Percentiles rank a stretch among this genome's conserved stretches.
Evolutionary conservation across 1,140 invertebrate genomes (phyloP).

Genomic region (Triops longicaudatus): DNA sequence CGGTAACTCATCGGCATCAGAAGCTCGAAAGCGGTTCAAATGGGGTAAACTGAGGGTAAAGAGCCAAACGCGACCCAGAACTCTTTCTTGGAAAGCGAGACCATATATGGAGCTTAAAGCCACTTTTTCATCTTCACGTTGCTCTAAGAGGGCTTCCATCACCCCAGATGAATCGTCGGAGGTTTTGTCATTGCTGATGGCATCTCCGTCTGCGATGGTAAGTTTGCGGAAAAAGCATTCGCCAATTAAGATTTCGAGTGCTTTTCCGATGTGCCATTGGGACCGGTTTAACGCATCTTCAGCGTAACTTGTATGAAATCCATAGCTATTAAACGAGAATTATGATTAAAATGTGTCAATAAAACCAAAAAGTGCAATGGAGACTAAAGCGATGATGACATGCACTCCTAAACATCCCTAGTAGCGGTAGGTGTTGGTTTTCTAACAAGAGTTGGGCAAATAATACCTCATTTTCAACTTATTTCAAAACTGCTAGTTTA

Average conservation of each 20-base stretch:
- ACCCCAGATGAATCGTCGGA: neutral
- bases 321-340: slow-evolving; percentile 46
- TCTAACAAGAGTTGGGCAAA: too few species aligned
- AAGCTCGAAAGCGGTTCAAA: slow-evolving; percentile 24
- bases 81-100: slow-evolving; percentile 53
- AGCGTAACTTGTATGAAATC: slow-evolving; percentile 62
- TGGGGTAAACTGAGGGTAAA: slow-evolving; percentile 38
- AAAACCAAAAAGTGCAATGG: neutral
- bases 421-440: too few species aligned
- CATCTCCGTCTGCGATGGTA: slow-evolving; percentile 31
- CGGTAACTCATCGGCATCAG: slow-evolving; percentile 57
- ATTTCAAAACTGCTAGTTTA: too few species aligned
- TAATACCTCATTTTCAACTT: too few species aligned
- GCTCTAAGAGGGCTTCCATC: slow-evolving; percentile 43
- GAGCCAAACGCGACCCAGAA: slow-evolving; percentile 54
- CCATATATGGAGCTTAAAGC: slow-evolving; percentile 66
- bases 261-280: slow-evolving; percentile 52
- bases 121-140: slow-evolving; percentile 57
- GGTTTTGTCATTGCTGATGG: slow-evolving; percentile 36
- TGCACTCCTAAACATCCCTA: too few species aligned
- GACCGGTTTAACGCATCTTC: slow-evolving; percentile 56
- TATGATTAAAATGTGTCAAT: slow-evolving; percentile 25
- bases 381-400: too few species aligned
- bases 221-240: slow-evolving; percentile 54
- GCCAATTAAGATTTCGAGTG: slow-evolving; percentile 55